These are phyloP conservation scores for Synanthedon tipuliformis DNA, from an alignment of 2,888 invertebrate genomes.

Conservation along the genomic window DNA sequence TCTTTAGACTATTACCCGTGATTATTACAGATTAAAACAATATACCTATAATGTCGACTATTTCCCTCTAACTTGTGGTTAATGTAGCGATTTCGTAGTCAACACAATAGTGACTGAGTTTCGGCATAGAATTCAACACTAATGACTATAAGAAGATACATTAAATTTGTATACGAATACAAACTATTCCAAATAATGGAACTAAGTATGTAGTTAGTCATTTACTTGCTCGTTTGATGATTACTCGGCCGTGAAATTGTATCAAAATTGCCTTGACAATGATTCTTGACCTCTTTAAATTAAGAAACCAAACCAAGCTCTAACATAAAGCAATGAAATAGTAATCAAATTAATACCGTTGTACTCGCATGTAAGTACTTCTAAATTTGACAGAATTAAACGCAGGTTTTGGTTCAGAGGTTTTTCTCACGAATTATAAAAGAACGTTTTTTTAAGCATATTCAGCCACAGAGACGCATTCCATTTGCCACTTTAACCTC, in stretches of 20 bases:
- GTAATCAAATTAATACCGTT: neutral
- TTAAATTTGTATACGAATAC: too few species aligned
- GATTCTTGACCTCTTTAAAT: constrained; percentile 9
- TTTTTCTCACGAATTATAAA: constrained; percentile 40
- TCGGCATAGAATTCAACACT: too few species aligned
- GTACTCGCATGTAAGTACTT: neutral
- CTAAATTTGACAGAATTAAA: neutral
- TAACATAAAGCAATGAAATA: neutral
- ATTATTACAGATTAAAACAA: too few species aligned
- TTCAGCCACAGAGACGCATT: constrained; percentile 9
- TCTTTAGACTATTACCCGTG: too few species aligned
- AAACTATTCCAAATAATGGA: constrained; percentile 4
- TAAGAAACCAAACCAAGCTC: constrained; percentile 4
- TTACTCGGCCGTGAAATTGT: constrained; percentile 12
- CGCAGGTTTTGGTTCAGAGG: constrained; percentile 17
- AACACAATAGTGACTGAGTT: too few species aligned
- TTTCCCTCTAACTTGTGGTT: neutral
- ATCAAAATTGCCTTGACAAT: constrained; percentile 18
- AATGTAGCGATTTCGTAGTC: neutral
- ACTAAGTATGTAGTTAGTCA: constrained; percentile 1
- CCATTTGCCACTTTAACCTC: neutral
- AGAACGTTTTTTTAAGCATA: constrained; percentile 12
- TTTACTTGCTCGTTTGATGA: constrained; percentile 4
- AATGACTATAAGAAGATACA: too few species aligned
- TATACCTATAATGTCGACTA: too few species aligned